Evolutionary conservation across 2,113 vertebrate species (phyloP).

Genomic region (Taxidea taxus): DNA sequence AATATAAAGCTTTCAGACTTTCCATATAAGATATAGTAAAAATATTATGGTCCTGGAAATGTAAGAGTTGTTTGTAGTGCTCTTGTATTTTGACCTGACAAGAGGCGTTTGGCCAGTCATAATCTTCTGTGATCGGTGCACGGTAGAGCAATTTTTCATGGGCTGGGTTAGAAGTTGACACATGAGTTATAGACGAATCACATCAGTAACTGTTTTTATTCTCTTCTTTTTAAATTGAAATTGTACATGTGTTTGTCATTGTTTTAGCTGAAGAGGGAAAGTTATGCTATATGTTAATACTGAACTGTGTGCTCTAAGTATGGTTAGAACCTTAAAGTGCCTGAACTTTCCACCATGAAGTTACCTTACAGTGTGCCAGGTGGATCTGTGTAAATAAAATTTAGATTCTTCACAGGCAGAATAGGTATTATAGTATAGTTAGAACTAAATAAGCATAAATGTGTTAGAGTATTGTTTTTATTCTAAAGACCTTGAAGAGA

Average conservation of each 20-base stretch:
- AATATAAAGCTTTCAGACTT: background rate
- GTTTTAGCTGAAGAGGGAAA: conserved; percentile 48
- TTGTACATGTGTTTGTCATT: conserved; percentile 29
- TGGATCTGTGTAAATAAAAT: conserved; percentile 21
- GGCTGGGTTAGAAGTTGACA: background rate
- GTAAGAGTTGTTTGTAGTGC: background rate
- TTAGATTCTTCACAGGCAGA: conserved; percentile 1
- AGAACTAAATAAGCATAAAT: background rate
- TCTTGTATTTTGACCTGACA: background rate
- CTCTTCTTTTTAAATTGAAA: conserved; percentile 36
- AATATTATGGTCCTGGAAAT: background rate
- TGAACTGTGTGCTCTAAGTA: conserved; percentile 45
- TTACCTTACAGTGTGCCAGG: background rate
- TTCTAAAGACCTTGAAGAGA: background rate
- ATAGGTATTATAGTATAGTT: background rate
- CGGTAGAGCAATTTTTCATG: background rate
- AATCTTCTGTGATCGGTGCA: background rate
- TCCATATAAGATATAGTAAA: background rate
- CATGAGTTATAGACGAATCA: background rate
- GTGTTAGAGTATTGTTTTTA: background rate
- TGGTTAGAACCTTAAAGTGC: background rate
- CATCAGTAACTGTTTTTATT: conserved; percentile 20
- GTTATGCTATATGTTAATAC: conserved; percentile 29
- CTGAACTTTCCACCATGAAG: conserved; percentile 18
- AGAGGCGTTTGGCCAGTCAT: background rate